phyloP scores from a whole-genome alignment of 2,113 vertebrate genomes.

The Spermophilus dauricus region DNA sequence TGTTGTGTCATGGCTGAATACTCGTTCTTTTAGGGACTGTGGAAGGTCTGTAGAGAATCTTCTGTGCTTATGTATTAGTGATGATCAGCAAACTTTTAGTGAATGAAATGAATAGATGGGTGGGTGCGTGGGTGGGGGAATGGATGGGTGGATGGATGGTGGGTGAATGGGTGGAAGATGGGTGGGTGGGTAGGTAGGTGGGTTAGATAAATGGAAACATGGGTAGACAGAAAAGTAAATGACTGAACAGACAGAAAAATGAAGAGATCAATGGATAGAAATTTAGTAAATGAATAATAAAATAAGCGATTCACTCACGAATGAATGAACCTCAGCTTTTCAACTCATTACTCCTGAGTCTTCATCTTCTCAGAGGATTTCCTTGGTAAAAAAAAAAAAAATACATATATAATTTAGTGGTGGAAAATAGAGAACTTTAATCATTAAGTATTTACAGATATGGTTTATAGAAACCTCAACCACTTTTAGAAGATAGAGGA shows the following conservation, averaged over 20 bases:
- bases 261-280: background rate
- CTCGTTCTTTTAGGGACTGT: background rate
- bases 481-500: conserved; percentile 21
- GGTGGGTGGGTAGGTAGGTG: background rate
- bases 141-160: background rate
- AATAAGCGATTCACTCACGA: background rate
- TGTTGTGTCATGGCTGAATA: background rate
- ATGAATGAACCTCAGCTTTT: background rate
- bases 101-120: background rate
- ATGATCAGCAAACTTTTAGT: background rate
- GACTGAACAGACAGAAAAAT: background rate
- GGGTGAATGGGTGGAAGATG: background rate
- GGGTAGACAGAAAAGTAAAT: background rate
- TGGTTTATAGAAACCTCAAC: background rate
- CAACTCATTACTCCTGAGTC: background rate
- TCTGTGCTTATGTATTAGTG: background rate
- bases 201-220: too few species aligned
- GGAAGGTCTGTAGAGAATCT: background rate
- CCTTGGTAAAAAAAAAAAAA: background rate
- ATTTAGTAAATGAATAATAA: background rate
- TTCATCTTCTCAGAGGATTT: background rate
- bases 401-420: background rate
- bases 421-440: background rate
- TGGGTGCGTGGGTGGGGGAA: too few species aligned
- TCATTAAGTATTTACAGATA: background rate